Evolutionary conservation across 2,113 vertebrate species (phyloP).

Genomic region (Eptatretus burgeri): DNA sequence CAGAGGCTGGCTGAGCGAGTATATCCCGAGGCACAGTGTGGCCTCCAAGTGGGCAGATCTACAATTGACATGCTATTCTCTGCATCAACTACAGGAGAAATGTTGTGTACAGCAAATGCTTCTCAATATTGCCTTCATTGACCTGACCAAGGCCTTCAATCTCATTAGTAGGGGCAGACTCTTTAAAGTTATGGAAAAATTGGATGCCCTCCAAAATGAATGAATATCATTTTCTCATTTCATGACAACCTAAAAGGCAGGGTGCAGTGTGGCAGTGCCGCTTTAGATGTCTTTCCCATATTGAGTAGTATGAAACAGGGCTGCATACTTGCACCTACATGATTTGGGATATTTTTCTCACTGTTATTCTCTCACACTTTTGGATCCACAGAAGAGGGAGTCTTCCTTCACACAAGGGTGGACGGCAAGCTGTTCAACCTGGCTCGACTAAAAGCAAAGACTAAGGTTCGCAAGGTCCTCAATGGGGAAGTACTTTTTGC

Average conservation of each 20-base stretch:
- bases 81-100: background rate
- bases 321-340: background rate
- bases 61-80: background rate
- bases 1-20: background rate
- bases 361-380: background rate
- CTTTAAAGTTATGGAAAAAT: background rate
- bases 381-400: background rate
- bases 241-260: background rate
- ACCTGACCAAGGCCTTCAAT: background rate
- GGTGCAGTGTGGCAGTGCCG: background rate
- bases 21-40: conserved; percentile 3
- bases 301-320: background rate
- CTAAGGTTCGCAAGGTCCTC: background rate
- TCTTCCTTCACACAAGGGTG: background rate
- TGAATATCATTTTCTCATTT: background rate
- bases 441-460: background rate
- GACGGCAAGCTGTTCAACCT: conserved; percentile 4
- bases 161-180: background rate
- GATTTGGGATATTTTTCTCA: background rate
- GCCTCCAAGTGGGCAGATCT: background rate
- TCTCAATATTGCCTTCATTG: background rate
- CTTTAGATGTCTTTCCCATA: background rate
- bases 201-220: background rate
- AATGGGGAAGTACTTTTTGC: background rate
- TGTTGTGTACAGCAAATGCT: background rate